phyloP scores from a whole-genome alignment of 2,113 vertebrate genomes.

The Saccopteryx bilineata region DNA sequence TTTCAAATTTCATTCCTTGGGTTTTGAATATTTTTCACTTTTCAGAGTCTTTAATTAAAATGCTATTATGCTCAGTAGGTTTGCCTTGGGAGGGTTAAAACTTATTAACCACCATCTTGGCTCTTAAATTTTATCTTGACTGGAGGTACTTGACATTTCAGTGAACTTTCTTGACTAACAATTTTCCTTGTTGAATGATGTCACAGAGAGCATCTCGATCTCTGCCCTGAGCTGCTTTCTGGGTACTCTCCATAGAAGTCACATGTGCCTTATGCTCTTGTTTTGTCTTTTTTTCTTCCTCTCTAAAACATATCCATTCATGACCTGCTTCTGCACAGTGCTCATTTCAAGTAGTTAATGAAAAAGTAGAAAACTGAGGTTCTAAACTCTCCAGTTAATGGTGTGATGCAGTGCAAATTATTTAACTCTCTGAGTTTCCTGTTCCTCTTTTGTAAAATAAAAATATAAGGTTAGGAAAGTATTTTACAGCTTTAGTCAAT shows the following conservation, averaged over 20 bases:
- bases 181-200: not conserved
- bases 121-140: conserved; percentile 16
- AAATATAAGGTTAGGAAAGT: not conserved
- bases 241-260: not conserved
- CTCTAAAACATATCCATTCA: not conserved
- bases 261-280: not conserved
- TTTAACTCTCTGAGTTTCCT: not conserved
- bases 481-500: not conserved
- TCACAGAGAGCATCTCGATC: not conserved
- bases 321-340: not conserved
- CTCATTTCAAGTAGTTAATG: not conserved
- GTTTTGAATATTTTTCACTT: not conserved
- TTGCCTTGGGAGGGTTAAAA: not conserved
- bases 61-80: not conserved
- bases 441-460: conserved; percentile 7
- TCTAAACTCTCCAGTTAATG: not conserved
- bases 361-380: not conserved
- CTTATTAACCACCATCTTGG: not conserved
- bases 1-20: not conserved
- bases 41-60: not conserved
- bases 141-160: conserved; percentile 12
- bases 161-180: not conserved
- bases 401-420: not conserved
- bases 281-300: not conserved
- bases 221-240: not conserved